Evolutionary conservation across 2,888 invertebrate species (phyloP).

Genomic region (Diplazon laetatorius): DNA sequence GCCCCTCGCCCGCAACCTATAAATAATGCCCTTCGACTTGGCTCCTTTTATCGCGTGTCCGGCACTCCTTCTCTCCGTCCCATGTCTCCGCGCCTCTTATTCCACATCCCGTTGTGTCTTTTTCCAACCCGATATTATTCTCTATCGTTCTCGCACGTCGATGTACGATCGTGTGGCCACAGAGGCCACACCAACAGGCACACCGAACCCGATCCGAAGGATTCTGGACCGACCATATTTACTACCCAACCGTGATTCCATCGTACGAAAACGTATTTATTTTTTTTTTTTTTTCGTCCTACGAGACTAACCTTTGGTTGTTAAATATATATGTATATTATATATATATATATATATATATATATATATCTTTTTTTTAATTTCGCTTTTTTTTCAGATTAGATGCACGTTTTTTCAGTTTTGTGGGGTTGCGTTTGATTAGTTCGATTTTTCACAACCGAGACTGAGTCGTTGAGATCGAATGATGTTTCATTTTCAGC

Average conservation of each 20-base stretch:
- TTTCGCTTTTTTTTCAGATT: background rate
- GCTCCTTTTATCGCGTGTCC: slow-evolving; percentile 68
- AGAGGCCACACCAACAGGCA: slow-evolving; percentile 30
- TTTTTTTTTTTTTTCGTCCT: too few species aligned
- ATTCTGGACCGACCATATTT: slow-evolving; percentile 69
- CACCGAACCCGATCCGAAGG: slow-evolving; percentile 44
- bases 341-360: too few species aligned
- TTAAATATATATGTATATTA: too few species aligned
- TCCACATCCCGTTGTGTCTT: slow-evolving; percentile 47
- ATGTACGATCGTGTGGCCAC: slow-evolving; percentile 22
- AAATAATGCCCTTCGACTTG: slow-evolving; percentile 78
- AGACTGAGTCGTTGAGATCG: too few species aligned
- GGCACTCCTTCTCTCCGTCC: slow-evolving; percentile 41
- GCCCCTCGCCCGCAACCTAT: slow-evolving; percentile 72
- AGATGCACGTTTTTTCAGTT: background rate
- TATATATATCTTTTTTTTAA: too few species aligned
- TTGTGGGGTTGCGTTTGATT: background rate
- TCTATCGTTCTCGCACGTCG: slow-evolving; percentile 41
- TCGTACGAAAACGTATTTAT: background rate
- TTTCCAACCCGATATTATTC: slow-evolving; percentile 44
- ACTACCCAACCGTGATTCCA: slow-evolving; percentile 73
- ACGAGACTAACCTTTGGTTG: background rate
- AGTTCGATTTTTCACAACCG: too few species aligned
- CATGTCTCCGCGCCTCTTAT: too few species aligned
- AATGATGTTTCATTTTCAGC: too few species aligned